Evolutionary conservation across 2,113 vertebrate genomes (phyloP).

Genomic region (Ondatra zibethicus): DNA sequence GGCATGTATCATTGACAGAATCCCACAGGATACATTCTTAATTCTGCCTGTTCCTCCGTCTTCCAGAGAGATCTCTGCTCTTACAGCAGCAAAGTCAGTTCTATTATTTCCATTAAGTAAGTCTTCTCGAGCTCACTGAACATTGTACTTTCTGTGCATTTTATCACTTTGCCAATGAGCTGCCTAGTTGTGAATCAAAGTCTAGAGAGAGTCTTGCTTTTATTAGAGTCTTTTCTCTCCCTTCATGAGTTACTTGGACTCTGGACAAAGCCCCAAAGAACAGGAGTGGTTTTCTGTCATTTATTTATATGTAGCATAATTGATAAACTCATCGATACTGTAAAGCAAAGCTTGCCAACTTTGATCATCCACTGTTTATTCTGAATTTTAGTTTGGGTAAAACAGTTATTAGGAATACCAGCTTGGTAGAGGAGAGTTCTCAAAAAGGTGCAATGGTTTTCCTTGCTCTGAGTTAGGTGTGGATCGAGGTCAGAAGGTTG

Average conservation of each 20-base stretch:
- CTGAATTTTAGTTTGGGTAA: constrained; percentile 16
- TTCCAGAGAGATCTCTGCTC: background rate
- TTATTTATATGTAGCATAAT: background rate
- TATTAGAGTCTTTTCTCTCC: background rate
- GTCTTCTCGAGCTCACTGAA: background rate
- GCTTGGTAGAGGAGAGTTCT: background rate
- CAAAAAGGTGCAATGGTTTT: background rate
- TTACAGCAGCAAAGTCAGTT: background rate
- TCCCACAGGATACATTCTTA: background rate
- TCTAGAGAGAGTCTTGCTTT: constrained; percentile 4
- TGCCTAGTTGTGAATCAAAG: background rate
- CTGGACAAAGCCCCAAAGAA: background rate
- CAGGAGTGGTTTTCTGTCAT: background rate
- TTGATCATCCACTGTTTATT: background rate
- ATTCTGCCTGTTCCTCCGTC: background rate
- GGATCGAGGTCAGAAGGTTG: background rate
- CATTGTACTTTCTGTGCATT: background rate
- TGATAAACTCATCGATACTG: background rate
- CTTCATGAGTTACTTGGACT: background rate
- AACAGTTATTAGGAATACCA: background rate
- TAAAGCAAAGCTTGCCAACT: background rate
- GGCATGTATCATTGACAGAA: background rate
- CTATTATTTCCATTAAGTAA: background rate
- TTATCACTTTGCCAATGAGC: background rate
- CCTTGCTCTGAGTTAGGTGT: background rate